phyloP scores from a whole-genome alignment of 1,140 invertebrate genomes.

The Drosophila nebulosa region DNA sequence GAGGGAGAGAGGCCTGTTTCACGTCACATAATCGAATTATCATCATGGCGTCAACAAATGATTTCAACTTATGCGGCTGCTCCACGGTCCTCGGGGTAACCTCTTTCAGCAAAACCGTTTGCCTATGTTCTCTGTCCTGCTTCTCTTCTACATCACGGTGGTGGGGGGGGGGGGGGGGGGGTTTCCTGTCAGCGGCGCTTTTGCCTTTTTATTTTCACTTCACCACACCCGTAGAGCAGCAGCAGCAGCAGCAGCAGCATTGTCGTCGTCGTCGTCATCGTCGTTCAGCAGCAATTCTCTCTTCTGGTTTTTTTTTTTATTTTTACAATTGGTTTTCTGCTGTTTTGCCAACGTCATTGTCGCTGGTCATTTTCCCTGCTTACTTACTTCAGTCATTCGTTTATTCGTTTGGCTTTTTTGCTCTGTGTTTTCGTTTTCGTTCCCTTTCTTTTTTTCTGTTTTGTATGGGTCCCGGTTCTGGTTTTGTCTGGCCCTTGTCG shows the following conservation, averaged over 20 bases:
- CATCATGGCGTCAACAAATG: conserved; percentile 78
- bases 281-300: neutral
- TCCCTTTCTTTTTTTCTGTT: conserved; percentile 11
- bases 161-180: too few relatives aligned
- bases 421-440: conserved; percentile 1
- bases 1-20: conserved; percentile 21
- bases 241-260: conserved; percentile 4
- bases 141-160: conserved; percentile 23
- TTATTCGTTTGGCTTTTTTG: conserved; percentile 16
- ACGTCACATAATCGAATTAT: conserved; percentile 73
- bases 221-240: conserved; percentile 20
- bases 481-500: conserved; percentile 38
- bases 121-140: neutral
- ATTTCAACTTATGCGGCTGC: conserved; percentile 59
- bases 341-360: conserved; percentile 67
- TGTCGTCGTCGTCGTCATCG: conserved; percentile 22
- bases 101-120: neutral
- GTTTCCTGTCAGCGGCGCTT: conserved; percentile 44
- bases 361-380: conserved; percentile 70
- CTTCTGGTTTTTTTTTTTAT: conserved; percentile 18
- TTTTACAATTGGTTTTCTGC: conserved; percentile 16
- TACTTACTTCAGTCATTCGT: conserved; percentile 55
- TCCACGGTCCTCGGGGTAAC: neutral
- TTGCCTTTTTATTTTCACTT: conserved; percentile 61
- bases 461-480: conserved; percentile 35